Evolutionary conservation across 2,888 invertebrate species (phyloP).

Genomic region (Physocephala rufipes): DNA sequence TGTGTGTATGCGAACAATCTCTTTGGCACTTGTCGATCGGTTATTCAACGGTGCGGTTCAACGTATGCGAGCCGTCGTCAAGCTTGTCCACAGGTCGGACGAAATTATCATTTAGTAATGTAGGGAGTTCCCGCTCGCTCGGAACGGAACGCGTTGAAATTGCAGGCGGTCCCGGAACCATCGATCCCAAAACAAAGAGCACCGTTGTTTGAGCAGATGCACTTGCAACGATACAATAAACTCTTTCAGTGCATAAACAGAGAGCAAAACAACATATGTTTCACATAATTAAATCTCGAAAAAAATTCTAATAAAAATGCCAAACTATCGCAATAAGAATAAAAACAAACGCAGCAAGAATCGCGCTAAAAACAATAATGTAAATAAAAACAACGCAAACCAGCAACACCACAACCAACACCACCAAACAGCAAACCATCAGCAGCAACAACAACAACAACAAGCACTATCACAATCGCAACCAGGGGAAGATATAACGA

Average conservation of each 20-base stretch:
- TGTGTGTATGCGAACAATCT: too few species aligned
- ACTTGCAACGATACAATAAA: too few species aligned
- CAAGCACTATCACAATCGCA: background rate
- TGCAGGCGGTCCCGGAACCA: too few species aligned
- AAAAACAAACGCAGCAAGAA: slow-evolving; percentile 57
- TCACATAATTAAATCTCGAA: too few species aligned
- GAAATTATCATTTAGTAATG: slow-evolving; percentile 21
- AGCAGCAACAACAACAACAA: background rate
- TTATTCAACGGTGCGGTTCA: too few species aligned
- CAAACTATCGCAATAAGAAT: slow-evolving; percentile 58
- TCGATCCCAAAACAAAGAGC: too few species aligned
- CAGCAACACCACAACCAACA: slow-evolving; percentile 43
- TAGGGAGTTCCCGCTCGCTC: slow-evolving; percentile 3
- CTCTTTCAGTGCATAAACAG: too few species aligned
- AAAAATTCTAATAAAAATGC: slow-evolving; percentile 50
- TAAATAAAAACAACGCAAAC: slow-evolving; percentile 40
- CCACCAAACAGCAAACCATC: too few species aligned
- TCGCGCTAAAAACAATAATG: slow-evolving; percentile 53
- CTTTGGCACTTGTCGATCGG: too few species aligned
- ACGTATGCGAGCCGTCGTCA: too few species aligned
- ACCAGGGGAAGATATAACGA: background rate
- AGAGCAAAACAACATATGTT: too few species aligned
- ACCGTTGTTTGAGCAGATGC: too few species aligned
- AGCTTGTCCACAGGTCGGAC: slow-evolving; percentile 15
- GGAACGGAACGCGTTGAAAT: slow-evolving; percentile 10